Conservation (phyloP, 1,140 invertebrate genomes). For the Myzus persicae region DNA sequence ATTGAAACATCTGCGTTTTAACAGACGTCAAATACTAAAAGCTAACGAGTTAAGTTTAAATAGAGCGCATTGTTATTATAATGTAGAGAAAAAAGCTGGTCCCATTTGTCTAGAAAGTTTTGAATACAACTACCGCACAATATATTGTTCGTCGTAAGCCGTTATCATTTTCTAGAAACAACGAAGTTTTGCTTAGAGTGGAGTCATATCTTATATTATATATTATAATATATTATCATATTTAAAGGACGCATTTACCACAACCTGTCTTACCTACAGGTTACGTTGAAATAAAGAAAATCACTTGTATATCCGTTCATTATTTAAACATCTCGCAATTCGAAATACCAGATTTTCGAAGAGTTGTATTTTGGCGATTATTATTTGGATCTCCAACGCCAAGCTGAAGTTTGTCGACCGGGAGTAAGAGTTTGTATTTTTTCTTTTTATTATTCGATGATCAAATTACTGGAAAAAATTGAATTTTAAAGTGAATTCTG, state of each 20-base stretch:
- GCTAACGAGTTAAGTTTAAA: slow-evolving; percentile 44
- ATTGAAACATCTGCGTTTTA: slow-evolving; percentile 33
- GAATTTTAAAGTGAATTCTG: too few species aligned
- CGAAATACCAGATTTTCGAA: too few species aligned
- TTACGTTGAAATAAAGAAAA: background rate
- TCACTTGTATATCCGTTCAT: too few species aligned
- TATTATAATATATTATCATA: background rate
- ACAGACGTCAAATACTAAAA: slow-evolving; percentile 21
- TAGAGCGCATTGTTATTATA: background rate
- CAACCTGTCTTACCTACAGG: background rate
- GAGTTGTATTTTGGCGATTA: too few species aligned
- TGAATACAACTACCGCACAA: background rate
- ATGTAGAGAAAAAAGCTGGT: background rate
- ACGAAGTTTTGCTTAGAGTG: background rate
- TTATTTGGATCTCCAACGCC: too few species aligned
- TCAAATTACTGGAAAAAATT: too few species aligned
- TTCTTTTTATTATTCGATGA: too few species aligned
- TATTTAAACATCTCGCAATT: too few species aligned
- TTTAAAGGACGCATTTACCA: background rate
- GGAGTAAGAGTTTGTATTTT: too few species aligned
- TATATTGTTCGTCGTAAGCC: slow-evolving; percentile 5
- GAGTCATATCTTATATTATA: background rate
- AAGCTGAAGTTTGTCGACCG: too few species aligned
- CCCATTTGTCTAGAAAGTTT: slow-evolving; percentile 43
- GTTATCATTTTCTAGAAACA: slow-evolving; percentile 19